A percentile compares a stretch with the other conserved stretches of the same genome.
phyloP scores from a whole-genome alignment of 2,888 invertebrate species.

The Frankliniella fusca region DNA sequence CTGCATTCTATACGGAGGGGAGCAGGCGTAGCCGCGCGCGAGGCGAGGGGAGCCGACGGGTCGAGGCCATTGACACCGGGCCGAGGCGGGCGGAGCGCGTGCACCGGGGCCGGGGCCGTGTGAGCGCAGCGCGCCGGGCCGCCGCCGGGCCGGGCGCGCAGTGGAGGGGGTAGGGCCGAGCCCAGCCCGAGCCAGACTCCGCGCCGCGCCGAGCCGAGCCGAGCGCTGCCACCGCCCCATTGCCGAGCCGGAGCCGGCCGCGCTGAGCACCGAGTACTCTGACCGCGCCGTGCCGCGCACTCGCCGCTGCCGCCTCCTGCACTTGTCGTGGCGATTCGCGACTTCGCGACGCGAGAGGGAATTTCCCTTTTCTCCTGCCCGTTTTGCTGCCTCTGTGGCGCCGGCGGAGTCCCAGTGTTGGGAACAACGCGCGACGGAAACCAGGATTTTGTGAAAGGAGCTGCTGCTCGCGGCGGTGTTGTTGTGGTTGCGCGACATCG shows the following conservation, averaged over 20 bases:
- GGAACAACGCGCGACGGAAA: not conserved
- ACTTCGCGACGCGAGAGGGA: not conserved
- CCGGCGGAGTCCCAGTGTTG: too few relatives aligned
- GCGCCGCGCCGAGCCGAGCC: not conserved
- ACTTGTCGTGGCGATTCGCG: too few relatives aligned
- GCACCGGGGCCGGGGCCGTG: not conserved
- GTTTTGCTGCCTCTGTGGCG: too few relatives aligned
- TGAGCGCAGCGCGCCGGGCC: not conserved
- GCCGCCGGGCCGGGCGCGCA: not conserved
- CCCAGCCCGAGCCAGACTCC: not conserved
- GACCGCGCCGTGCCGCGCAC: not conserved
- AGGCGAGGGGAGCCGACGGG: not conserved
- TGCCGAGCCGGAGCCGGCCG: not conserved
- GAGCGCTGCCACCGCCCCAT: not conserved
- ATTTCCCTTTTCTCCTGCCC: not conserved
- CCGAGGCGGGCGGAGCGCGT: not conserved
- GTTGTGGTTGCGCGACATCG: not conserved
- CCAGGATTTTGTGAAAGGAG: not conserved
- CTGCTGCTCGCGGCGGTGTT: not conserved
- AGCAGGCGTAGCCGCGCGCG: not conserved
- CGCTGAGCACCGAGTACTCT: not conserved
- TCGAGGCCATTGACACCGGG: slow-evolving; percentile 18
- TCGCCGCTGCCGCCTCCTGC: not conserved
- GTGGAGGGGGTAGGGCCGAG: not conserved
- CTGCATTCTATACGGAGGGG: slow-evolving; percentile 15